These are phyloP conservation scores for Myripristis jacobus DNA, from an alignment of 2,797 vertebrate genomes.

Conservation along the genomic window DNA sequence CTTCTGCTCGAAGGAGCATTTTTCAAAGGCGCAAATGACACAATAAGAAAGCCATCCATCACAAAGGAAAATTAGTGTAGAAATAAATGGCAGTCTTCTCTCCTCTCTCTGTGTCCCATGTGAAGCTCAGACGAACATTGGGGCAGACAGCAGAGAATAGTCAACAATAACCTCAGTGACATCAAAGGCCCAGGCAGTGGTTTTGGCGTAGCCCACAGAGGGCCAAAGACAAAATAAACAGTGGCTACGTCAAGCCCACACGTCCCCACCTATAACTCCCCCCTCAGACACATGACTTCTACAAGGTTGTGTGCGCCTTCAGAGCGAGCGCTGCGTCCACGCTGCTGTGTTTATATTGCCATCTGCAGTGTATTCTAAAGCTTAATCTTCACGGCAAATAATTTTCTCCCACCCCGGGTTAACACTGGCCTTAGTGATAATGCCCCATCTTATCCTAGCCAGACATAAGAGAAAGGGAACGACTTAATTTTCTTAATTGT, in stretches of 20 bases:
- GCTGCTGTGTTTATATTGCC: conserved; percentile 65
- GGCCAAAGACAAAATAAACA: conserved; percentile 77
- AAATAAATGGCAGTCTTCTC: conserved; percentile 80
- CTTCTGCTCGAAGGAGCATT: conserved; percentile 84
- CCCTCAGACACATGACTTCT: conserved; percentile 45
- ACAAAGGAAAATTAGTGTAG: conserved; percentile 86
- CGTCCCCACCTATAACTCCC: conserved; percentile 60
- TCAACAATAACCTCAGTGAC: conserved; percentile 84
- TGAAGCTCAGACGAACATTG: conserved; percentile 76
- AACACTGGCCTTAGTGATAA: conserved; percentile 71
- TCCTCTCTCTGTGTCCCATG: conserved; percentile 65
- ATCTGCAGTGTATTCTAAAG: conserved; percentile 62
- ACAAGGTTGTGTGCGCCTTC: conserved; percentile 59
- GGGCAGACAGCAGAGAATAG: conserved; percentile 76
- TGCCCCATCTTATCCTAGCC: conserved; percentile 74
- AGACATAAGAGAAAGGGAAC: conserved; percentile 66
- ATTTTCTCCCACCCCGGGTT: conserved; percentile 70
- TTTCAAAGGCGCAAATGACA: conserved; percentile 84
- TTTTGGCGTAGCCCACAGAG: conserved; percentile 77
- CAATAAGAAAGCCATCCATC: conserved; percentile 87
- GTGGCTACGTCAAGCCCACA: conserved; percentile 66
- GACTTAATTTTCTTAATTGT: conserved; percentile 81
- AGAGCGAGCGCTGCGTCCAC: conserved; percentile 58
- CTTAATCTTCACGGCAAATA: conserved; percentile 78
- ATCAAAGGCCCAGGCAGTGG: conserved; percentile 83